Percentiles rank a stretch among this genome's conserved stretches.
Evolutionary conservation across 2,888 invertebrate species (phyloP).

Genomic region (Papilio gigon): DNA sequence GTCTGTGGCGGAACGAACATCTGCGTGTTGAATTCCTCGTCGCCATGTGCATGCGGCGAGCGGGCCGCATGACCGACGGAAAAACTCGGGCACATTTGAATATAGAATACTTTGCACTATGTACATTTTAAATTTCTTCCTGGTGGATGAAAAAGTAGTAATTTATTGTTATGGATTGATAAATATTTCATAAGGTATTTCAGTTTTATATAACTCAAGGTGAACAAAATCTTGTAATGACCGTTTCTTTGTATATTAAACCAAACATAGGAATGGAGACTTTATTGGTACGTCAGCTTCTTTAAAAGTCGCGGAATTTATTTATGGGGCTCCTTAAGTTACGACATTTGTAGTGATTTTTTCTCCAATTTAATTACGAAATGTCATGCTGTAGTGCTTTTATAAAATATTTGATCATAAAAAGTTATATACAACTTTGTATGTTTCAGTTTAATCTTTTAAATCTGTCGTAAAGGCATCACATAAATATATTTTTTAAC

Average conservation of each 20-base stretch:
- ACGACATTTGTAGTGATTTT: too few species aligned
- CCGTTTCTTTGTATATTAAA: too few species aligned
- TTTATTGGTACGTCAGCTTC: too few species aligned
- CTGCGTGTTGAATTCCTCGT: slow-evolving; percentile 81
- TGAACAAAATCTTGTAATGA: too few species aligned
- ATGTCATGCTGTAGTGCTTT: too few species aligned
- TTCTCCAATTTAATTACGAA: too few species aligned
- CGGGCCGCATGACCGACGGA: slow-evolving; percentile 67
- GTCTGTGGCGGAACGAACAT: slow-evolving; percentile 74
- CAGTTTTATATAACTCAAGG: too few species aligned
- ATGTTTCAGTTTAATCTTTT: background rate
- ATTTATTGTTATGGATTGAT: too few species aligned
- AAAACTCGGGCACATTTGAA: slow-evolving; percentile 50
- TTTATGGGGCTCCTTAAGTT: too few species aligned
- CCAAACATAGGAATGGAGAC: too few species aligned
- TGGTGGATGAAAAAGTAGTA: slow-evolving; percentile 31
- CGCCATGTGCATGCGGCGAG: slow-evolving; percentile 80
- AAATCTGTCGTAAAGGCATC: background rate
- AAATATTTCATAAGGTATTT: too few species aligned
- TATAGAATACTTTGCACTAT: slow-evolving; percentile 49
- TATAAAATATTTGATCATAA: background rate
- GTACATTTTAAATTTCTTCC: slow-evolving; percentile 39
- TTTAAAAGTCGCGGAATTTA: too few species aligned
- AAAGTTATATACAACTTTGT: background rate
- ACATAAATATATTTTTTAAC: slow-evolving; percentile 1